Conservation (phyloP, 2,797 vertebrate species). For the Microctenopoma stevenorrisi region DNA sequence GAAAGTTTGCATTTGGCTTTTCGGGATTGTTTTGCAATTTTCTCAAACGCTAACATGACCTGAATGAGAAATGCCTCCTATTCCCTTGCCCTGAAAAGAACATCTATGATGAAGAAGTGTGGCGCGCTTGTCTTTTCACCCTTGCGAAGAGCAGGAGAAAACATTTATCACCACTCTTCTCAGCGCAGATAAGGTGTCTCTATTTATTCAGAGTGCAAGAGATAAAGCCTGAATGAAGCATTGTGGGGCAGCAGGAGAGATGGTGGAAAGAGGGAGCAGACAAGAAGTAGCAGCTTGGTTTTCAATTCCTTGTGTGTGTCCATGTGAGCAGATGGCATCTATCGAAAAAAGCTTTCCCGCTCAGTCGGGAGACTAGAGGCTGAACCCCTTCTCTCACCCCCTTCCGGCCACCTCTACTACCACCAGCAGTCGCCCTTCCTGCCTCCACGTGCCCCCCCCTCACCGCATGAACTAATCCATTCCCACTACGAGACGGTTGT, state of each 20-base stretch:
- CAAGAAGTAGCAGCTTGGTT: conserved; percentile 55
- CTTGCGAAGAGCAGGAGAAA: conserved; percentile 71
- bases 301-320: conserved; percentile 63
- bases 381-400: conserved; percentile 64
- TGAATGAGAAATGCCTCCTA: conserved; percentile 65
- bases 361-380: conserved; percentile 54
- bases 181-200: conserved; percentile 82
- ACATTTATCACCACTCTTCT: conserved; percentile 81
- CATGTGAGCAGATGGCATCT: conserved; percentile 77
- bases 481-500: conserved; percentile 66
- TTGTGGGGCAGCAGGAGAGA: conserved; percentile 62
- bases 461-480: conserved; percentile 68
- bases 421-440: conserved; percentile 54
- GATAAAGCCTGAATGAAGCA: conserved; percentile 81
- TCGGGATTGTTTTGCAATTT: conserved; percentile 58
- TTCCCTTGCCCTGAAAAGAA: conserved; percentile 63
- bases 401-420: conserved; percentile 42
- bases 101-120: conserved; percentile 76
- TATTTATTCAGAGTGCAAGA: conserved; percentile 79
- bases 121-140: conserved; percentile 74
- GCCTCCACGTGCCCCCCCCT: conserved; percentile 49
- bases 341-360: conserved; percentile 52
- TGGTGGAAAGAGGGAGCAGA: conserved; percentile 23
- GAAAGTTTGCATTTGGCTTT: conserved; percentile 51
- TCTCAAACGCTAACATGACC: conserved; percentile 59